These are phyloP conservation scores for Melanitta fusca DNA, from an alignment of 2,797 vertebrate genomes.

Conservation along the genomic window DNA sequence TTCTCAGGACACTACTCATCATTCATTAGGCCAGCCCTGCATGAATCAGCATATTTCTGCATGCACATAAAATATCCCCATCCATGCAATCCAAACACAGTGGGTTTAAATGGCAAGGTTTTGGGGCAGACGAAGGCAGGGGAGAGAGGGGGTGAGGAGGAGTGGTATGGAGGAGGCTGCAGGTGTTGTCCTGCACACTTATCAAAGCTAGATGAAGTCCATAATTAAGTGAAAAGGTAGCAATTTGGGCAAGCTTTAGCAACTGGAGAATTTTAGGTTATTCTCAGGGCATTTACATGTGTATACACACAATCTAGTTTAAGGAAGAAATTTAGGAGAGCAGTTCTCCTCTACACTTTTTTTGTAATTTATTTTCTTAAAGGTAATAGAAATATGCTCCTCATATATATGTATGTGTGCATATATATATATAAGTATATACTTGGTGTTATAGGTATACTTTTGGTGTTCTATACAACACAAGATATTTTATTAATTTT, in stretches of 20 bases:
- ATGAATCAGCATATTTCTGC: background rate
- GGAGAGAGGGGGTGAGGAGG: too few species aligned
- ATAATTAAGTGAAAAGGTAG: background rate
- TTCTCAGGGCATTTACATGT: background rate
- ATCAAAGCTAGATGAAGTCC: background rate
- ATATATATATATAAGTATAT: background rate
- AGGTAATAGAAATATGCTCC: background rate
- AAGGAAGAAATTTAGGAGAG: background rate
- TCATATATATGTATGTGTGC: background rate
- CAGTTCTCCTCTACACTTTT: background rate
- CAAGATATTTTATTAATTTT: background rate
- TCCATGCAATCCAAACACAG: background rate
- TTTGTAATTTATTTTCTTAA: background rate
- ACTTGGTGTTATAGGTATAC: background rate
- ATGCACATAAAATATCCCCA: background rate
- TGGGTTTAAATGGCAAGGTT: background rate
- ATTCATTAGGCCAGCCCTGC: background rate
- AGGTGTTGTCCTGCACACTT: background rate
- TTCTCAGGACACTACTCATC: background rate
- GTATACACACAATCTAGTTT: fast-evolving
- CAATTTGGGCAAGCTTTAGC: too few species aligned
- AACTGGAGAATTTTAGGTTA: background rate
- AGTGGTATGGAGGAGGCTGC: background rate
- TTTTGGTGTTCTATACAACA: background rate
- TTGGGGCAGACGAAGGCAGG: background rate